Conservation (phyloP, 2,888 invertebrate species). For the Pterostichus niger region DNA sequence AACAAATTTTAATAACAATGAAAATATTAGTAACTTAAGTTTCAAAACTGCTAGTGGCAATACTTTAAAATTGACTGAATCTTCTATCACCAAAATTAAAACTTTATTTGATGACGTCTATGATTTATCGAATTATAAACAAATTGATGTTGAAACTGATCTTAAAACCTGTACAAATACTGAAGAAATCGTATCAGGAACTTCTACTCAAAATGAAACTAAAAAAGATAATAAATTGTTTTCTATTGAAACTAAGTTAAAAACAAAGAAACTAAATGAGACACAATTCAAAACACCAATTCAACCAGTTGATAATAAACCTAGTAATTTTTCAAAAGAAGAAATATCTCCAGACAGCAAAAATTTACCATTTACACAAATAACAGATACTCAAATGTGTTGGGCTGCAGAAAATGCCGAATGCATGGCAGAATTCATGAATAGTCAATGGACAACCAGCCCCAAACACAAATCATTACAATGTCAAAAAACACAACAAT, state of each 20-base stretch:
- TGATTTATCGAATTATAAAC: constrained; percentile 20
- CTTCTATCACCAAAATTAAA: neutral
- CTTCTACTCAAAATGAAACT: neutral
- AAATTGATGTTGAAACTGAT: neutral
- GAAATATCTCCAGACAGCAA: constrained; percentile 26
- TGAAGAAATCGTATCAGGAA: neutral
- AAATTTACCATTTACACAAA: constrained; percentile 56
- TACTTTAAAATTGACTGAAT: constrained; percentile 29
- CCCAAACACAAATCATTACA: constrained; percentile 19
- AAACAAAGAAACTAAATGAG: neutral
- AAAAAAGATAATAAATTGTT: neutral
- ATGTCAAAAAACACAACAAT: constrained; percentile 2
- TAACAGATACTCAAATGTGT: constrained; percentile 67
- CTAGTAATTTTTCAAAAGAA: neutral
- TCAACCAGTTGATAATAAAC: neutral
- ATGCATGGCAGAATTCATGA: constrained; percentile 30
- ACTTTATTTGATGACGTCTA: constrained; percentile 47
- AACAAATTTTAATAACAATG: neutral
- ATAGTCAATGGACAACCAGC: constrained; percentile 43
- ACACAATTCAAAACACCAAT: constrained; percentile 36
- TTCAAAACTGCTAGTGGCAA: constrained; percentile 21
- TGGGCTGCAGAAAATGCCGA: constrained; percentile 66
- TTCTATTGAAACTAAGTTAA: neutral
- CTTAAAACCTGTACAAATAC: neutral
- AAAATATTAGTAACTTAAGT: neutral